phyloP scores from a whole-genome alignment of 2,113 vertebrate species.

The Thermophis baileyi region DNA sequence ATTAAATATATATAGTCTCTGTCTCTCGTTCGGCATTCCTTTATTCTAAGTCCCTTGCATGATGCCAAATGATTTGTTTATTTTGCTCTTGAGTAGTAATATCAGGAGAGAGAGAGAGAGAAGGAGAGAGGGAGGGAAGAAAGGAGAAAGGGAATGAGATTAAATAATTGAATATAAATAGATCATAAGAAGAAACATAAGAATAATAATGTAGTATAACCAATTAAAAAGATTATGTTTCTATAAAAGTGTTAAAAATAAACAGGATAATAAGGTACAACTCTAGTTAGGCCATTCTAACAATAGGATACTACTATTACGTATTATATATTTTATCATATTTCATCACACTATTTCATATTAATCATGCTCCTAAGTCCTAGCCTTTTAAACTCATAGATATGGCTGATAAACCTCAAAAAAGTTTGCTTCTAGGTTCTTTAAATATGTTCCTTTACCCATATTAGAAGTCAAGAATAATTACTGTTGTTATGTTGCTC shows the following conservation, averaged over 20 bases:
- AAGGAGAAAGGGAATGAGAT: neutral
- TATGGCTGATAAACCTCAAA: neutral
- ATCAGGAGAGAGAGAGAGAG: no score
- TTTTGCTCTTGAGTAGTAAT: neutral
- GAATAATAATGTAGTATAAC: neutral
- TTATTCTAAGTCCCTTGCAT: neutral
- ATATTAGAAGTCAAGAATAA: neutral
- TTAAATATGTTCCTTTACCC: neutral
- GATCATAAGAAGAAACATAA: neutral
- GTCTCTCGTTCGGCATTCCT: neutral
- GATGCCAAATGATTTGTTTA: neutral
- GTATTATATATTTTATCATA: neutral
- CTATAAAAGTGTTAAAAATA: neutral
- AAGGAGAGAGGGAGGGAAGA: neutral
- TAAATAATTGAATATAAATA: neutral
- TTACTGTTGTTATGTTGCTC: neutral
- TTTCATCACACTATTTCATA: neutral
- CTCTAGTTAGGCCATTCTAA: neutral
- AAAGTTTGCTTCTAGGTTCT: neutral
- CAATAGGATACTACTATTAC: neutral
- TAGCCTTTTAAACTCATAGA: neutral
- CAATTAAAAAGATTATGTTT: neutral
- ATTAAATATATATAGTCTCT: neutral
- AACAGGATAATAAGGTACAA: neutral
- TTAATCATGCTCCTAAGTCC: neutral